phyloP scores from a whole-genome alignment of 2,113 vertebrate species.

The Laticauda colubrina region DNA sequence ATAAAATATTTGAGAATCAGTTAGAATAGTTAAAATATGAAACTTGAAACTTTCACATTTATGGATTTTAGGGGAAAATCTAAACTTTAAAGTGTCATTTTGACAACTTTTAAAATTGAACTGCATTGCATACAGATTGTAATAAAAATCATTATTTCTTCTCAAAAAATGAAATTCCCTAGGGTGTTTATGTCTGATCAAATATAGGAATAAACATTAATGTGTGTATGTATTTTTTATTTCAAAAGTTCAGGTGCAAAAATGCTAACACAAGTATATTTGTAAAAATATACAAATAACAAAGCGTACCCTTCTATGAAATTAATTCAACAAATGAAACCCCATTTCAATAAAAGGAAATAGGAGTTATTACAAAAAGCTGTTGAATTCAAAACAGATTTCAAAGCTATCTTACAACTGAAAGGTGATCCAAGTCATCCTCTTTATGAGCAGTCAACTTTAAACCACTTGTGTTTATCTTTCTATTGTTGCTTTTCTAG shows the following conservation, averaged over 20 bases:
- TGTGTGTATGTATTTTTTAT: conserved; percentile 16
- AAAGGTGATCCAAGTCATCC: conserved; percentile 60
- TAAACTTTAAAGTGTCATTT: conserved; percentile 15
- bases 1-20: conserved; percentile 15
- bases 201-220: background rate
- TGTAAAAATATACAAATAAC: conserved; percentile 32
- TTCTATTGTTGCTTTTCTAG: conserved; percentile 57
- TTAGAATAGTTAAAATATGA: background rate
- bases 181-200: conserved; percentile 20
- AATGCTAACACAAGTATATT: conserved; percentile 38
- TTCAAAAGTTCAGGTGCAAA: conserved; percentile 6
- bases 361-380: conserved; percentile 44
- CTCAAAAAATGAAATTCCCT: background rate
- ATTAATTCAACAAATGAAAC: conserved; percentile 40
- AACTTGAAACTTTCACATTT: background rate
- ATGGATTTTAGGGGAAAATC: background rate
- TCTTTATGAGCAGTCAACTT: conserved; percentile 61
- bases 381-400: conserved; percentile 48
- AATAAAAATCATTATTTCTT: background rate
- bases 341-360: conserved; percentile 56
- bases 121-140: background rate
- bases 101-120: background rate
- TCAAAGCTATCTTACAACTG: conserved; percentile 53
- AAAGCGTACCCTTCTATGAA: conserved; percentile 11
- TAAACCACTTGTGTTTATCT: conserved; percentile 64